A percentile compares a stretch with the other conserved stretches of the same genome.
Conservation (phyloP, 2,797 vertebrate genomes). For the Pelochelys cantorii region DNA sequence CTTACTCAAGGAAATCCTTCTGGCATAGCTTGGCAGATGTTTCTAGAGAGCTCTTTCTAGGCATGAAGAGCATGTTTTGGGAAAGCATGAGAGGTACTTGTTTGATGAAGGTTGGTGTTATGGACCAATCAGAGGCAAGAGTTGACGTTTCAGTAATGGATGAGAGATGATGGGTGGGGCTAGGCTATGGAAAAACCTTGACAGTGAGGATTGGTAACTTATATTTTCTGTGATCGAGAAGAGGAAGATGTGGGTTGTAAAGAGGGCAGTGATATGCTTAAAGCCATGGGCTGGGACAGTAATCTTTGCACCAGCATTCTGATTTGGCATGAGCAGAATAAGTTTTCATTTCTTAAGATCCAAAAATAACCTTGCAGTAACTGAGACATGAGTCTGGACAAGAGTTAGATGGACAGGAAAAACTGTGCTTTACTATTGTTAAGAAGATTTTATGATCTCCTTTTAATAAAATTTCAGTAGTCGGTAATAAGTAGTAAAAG, state of each 20-base stretch:
- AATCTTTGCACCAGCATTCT: background rate
- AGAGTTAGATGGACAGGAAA: background rate
- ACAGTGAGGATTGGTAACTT: background rate
- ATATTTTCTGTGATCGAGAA: background rate
- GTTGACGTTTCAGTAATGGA: background rate
- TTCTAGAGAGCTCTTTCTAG: background rate
- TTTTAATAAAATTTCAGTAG: background rate
- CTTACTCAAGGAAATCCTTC: too few species aligned
- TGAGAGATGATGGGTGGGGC: background rate
- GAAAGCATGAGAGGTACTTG: rapidly evolving
- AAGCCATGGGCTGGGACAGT: background rate
- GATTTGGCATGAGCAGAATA: background rate
- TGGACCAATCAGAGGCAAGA: background rate
- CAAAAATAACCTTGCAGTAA: background rate
- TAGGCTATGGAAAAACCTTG: background rate
- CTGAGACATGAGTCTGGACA: background rate
- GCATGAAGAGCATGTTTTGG: rapidly evolving
- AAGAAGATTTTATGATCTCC: constrained; percentile 24
- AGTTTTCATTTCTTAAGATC: background rate
- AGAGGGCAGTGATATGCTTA: background rate
- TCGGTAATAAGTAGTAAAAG: constrained; percentile 9
- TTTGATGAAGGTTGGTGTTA: rapidly evolving
- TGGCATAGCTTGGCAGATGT: background rate
- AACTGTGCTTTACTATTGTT: background rate
- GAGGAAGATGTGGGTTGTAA: background rate